These are phyloP conservation scores for Lampris incognitus DNA, from an alignment of 2,113 vertebrate species.

Conservation along the genomic window DNA sequence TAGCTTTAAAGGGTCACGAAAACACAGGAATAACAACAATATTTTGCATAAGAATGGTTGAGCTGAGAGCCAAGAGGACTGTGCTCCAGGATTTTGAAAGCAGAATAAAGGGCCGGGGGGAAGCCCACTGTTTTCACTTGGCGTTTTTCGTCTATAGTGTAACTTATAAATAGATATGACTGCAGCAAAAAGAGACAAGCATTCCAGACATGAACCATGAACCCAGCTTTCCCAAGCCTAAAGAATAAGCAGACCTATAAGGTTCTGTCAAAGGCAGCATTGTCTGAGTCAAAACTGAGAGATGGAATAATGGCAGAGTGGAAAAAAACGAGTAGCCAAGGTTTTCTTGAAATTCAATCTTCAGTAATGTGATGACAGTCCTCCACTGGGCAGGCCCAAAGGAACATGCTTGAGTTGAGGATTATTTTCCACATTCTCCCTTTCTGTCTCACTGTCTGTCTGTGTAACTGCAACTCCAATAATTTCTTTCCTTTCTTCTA, in stretches of 20 bases:
- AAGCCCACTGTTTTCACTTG: constrained; percentile 16
- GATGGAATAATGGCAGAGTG: constrained; percentile 71
- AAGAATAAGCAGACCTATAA: constrained; percentile 65
- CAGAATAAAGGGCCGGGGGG: constrained; percentile 23
- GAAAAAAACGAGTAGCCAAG: constrained; percentile 69
- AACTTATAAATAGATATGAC: constrained; percentile 34
- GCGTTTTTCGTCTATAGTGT: constrained; percentile 35
- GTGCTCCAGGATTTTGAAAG: constrained; percentile 20
- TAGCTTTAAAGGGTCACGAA: no score
- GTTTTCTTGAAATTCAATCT: constrained; percentile 79
- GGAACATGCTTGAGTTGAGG: constrained; percentile 69
- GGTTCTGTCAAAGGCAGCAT: constrained; percentile 70
- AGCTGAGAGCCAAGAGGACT: constrained; percentile 45
- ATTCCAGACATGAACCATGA: constrained; percentile 21
- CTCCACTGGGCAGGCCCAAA: constrained; percentile 65
- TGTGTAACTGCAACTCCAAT: constrained; percentile 45
- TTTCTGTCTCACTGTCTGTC: constrained; percentile 63
- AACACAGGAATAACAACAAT: constrained; percentile 21
- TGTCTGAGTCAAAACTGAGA: constrained; percentile 74
- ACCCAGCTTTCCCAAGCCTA: constrained; percentile 34
- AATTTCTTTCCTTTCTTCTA: constrained; percentile 54
- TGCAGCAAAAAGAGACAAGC: constrained; percentile 24
- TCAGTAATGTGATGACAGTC: constrained; percentile 71
- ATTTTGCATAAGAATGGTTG: constrained; percentile 37
- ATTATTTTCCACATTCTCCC: constrained; percentile 73